A percentile compares a stretch with the other conserved stretches of the same genome.
These are phyloP conservation scores for Willisornis vidua DNA, from an alignment of 2,113 vertebrate species.

Conservation along the genomic window DNA sequence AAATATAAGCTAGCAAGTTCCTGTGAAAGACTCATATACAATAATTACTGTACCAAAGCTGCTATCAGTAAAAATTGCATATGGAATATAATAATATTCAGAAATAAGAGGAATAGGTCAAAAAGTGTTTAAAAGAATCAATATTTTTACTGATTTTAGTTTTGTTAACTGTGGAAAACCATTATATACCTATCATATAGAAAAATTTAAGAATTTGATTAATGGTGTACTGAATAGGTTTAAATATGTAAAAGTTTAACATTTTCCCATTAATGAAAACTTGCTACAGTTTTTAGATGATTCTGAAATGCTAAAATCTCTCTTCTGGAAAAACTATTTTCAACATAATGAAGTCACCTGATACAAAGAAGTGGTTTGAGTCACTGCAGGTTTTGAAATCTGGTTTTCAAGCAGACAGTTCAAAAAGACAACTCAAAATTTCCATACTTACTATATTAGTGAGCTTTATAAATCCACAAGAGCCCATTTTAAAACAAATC, in stretches of 20 bases:
- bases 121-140: neutral
- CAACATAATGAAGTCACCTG: neutral
- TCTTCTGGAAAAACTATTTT: neutral
- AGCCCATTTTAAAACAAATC: neutral
- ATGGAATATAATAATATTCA: neutral
- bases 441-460: neutral
- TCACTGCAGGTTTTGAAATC: neutral
- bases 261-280: neutral
- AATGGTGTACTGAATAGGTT: neutral
- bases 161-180: neutral
- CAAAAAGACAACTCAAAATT: neutral
- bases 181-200: neutral
- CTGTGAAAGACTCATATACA: neutral
- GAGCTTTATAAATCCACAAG: neutral
- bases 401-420: neutral
- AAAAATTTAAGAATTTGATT: neutral
- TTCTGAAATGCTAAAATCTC: neutral
- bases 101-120: neutral
- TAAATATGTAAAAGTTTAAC: neutral
- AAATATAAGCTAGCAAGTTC: neutral
- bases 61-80: neutral
- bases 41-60: neutral
- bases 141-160: neutral
- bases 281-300: neutral
- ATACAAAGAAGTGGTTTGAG: neutral